Evolutionary conservation across 2,888 invertebrate species (phyloP).

Genomic region (Hyppa rectilinea): DNA sequence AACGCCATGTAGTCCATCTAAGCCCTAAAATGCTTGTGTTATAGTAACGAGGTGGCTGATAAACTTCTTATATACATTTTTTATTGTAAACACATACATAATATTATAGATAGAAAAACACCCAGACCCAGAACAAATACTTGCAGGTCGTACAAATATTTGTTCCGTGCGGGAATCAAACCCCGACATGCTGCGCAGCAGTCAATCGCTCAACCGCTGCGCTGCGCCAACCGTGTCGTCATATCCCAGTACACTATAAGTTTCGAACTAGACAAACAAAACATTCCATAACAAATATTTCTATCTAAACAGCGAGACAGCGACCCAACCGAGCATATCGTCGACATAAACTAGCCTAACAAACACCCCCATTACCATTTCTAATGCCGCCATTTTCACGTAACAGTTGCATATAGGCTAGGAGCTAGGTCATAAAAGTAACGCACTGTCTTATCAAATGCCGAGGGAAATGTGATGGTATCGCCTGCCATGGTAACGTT

Average conservation of each 20-base stretch:
- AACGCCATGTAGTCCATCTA: too few species aligned
- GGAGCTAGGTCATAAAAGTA: constrained; percentile 70
- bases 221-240: too few species aligned
- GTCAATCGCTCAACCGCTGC: too few species aligned
- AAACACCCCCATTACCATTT: constrained; percentile 55
- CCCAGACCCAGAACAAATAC: too few species aligned
- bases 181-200: too few species aligned
- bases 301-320: constrained; percentile 20
- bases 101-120: too few species aligned
- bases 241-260: not conserved
- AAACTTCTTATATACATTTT: too few species aligned
- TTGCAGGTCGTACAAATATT: too few species aligned
- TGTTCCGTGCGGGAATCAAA: too few species aligned
- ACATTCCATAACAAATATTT: constrained; percentile 32
- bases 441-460: constrained; percentile 80
- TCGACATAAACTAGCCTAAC: constrained; percentile 50
- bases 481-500: constrained; percentile 71
- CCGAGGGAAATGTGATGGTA: constrained; percentile 76
- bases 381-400: constrained; percentile 62
- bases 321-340: constrained; percentile 38
- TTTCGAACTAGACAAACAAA: constrained; percentile 20
- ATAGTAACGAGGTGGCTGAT: too few species aligned
- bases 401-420: constrained; percentile 65
- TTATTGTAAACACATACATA: too few species aligned
- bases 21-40: too few species aligned